Evolutionary conservation across 1,140 invertebrate species (phyloP), one percentile per base, ranked within the genome.

Genomic region (Hormaphis cornu): DNA sequence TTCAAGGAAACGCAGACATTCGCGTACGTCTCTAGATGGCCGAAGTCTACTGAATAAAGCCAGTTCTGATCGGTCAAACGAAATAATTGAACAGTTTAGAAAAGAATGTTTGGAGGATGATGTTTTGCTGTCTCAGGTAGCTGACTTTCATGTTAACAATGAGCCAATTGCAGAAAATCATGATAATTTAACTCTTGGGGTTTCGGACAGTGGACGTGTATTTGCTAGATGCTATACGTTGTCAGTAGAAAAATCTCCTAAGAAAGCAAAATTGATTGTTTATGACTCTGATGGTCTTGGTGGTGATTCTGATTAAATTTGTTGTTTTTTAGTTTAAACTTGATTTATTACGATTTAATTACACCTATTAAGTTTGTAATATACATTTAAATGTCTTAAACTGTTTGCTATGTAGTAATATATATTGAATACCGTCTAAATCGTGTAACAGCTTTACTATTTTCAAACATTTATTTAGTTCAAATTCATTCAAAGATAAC

Each of bases 221-320:
- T 66, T 66, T 50, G 61, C 61, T 3, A 66, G 61, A 46, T 66
- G 61, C 20, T 48, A 30, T 48, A 22, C 61, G 0, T 66, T 66
- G 3, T 18, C 44, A 50, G 6, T 33, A n/a, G 18, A 33, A 50
- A 50, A 66, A 35, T 66, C 61, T 0, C 44, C 44, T 22, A 50
- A 24, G 18, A 66, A 66, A 50, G 61, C 44, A 22, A 66, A 66
- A 50, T 42, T 66, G 2, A 22, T 66, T 1, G 61, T 66, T 22
- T 66, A 66, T 66, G 61, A 66, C 50, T 66, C 61, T 22, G 61
- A 66, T 48, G 61, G 61, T 35, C 42, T 66, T 33, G 14, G n/a
- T 35, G 28, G 16, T 48, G 61, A 66, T 16, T 66, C 61, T 22
- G 61, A 66, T 63, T 63, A 46, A 46, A 24, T 28, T 28, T n/a